These are phyloP conservation scores for Amphiprion ocellaris DNA, from an alignment of 2,113 vertebrate genomes.

Conservation along the genomic window DNA sequence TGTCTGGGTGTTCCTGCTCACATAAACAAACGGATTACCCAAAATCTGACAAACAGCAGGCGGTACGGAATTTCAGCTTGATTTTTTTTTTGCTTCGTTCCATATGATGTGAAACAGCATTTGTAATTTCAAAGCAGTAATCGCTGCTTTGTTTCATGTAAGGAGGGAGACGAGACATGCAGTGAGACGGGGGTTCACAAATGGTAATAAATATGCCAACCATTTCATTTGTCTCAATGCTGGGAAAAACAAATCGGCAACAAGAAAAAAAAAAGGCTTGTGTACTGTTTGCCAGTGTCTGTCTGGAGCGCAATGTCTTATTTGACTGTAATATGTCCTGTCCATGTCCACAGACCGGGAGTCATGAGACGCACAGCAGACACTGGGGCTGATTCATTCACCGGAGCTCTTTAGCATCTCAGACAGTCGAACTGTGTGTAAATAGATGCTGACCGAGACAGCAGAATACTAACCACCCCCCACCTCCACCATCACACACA, in stretches of 20 bases:
- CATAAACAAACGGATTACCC: slow-evolving; percentile 69
- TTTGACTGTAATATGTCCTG: slow-evolving; percentile 46
- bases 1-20: slow-evolving; percentile 62
- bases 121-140: slow-evolving; percentile 57
- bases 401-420: slow-evolving; percentile 58
- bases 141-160: slow-evolving; percentile 38
- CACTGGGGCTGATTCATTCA: slow-evolving; percentile 62
- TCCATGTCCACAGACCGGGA: slow-evolving; percentile 32
- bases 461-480: slow-evolving; percentile 54
- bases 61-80: slow-evolving; percentile 5
- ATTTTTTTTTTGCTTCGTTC: slow-evolving; percentile 10
- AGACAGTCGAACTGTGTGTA: slow-evolving; percentile 69
- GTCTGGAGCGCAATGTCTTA: slow-evolving; percentile 22
- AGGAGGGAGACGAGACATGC: slow-evolving; percentile 17
- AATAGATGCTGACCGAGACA: slow-evolving; percentile 73
- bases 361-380: slow-evolving; percentile 58
- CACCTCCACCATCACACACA: slow-evolving; percentile 25
- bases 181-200: slow-evolving; percentile 35
- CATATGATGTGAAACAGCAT: slow-evolving; percentile 20
- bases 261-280: slow-evolving; percentile 13
- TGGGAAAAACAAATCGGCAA: slow-evolving; percentile 49
- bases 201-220: slow-evolving; percentile 52
- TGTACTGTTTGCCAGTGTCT: slow-evolving; percentile 39
- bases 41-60: slow-evolving; percentile 60
- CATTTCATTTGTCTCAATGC: slow-evolving; percentile 43